phyloP scores from a whole-genome alignment of 35 echinoderm and acorn worm genomes.

The Chiridota heheva region DNA sequence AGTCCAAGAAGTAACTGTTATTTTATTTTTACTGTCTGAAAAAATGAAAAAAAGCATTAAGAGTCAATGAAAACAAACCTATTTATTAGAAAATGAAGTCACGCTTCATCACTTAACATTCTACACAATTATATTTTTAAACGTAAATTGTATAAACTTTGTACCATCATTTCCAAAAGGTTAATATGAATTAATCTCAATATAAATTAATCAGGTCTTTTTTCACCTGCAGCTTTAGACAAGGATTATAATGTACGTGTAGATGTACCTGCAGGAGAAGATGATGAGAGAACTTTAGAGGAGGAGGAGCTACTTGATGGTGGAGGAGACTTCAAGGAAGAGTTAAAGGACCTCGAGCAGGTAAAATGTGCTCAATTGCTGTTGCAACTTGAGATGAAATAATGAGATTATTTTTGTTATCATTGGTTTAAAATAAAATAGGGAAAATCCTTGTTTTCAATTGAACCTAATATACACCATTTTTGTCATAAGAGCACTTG shows the following conservation, averaged over 20 bases:
- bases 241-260: too few species aligned
- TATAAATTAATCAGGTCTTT: too few species aligned
- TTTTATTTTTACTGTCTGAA: not conserved
- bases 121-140: too few species aligned
- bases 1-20: not conserved
- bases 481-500: too few species aligned
- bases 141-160: too few species aligned
- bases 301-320: conserved; percentile 84
- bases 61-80: not conserved
- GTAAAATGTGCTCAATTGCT: conserved; percentile 17
- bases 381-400: not conserved
- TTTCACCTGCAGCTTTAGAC: too few species aligned
- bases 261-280: conserved; percentile 77
- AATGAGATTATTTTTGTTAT: not conserved
- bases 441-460: not conserved
- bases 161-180: too few species aligned
- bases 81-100: conserved; percentile 2
- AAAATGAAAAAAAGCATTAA: not conserved
- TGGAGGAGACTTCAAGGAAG: conserved; percentile 76
- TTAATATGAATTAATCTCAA: too few species aligned
- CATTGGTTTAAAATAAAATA: not conserved
- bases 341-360: conserved; percentile 86
- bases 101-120: too few species aligned
- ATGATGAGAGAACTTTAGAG: conserved; percentile 93
- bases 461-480: too few species aligned